Evolutionary conservation across 2,888 invertebrate genomes (phyloP), one percentile per base, ranked within the genome.

Genomic region (Dascillus cervinus): DNA sequence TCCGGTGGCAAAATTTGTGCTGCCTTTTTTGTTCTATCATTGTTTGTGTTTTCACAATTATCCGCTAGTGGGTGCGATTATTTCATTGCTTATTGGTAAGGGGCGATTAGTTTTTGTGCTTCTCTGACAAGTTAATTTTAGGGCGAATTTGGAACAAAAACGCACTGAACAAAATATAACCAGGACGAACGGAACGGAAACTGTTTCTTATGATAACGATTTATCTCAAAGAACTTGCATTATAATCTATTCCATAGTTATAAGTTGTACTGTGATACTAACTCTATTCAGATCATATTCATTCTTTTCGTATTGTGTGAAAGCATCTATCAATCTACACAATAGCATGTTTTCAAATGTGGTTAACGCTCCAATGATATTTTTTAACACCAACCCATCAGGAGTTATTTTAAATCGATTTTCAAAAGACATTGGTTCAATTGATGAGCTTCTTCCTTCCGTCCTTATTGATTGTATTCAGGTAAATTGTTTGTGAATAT

Each of bases 1-100:
- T 82, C 86, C 2, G 81, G 82, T 24, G 86, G 87, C 0, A 75
- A 79, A 43, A 72, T 72, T 41, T 66, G 72, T 24, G 49, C 78
- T 3, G 71, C 82, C 17, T 47, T 70, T 10, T 55, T 75, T 0
- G 71, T 86, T 62, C 41, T 79, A 3, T 24, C 73, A 2, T 70
- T 81, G 13, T 84, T 81, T 43, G 46, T 79, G 11, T 39, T 78
- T 0, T 72, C 85, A 1, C 88, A 88, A 63, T 47, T 73, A 3
- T 62, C 80, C 20, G 83, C 80, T 1, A 87, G 85, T 5, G 73
- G 74, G 3, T 75, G 80, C 1, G 89, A 89, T 58, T 86, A 78
- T 65, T 89, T 84, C 69, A 73, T 87, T 4, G 75, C 82, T 3
- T 77, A 73, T 53, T 88, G 86, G 87, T 79, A 49, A 66, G 64